Percentiles rank a stretch among this genome's conserved stretches.
Evolutionary conservation across 2,888 invertebrate species (phyloP).

Genomic region (Flabesymbios commensalis): DNA sequence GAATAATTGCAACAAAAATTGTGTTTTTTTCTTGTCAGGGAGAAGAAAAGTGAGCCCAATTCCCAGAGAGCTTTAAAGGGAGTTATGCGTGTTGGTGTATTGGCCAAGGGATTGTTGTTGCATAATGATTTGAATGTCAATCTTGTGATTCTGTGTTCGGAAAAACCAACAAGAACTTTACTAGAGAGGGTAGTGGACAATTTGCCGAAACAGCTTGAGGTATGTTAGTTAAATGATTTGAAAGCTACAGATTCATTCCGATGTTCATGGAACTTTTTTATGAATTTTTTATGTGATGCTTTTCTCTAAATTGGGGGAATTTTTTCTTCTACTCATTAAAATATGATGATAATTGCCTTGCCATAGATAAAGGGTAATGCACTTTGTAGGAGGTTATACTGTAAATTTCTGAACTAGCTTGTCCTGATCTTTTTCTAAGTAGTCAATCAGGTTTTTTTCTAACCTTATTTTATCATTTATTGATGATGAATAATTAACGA

Average conservation of each 20-base stretch:
- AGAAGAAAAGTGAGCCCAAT: slow-evolving; percentile 2
- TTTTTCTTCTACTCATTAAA: too few relatives aligned
- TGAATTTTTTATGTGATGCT: too few relatives aligned
- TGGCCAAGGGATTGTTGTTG: slow-evolving; percentile 86
- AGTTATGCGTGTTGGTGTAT: slow-evolving; percentile 92
- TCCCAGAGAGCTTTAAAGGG: slow-evolving; percentile 79
- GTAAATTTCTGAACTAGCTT: too few relatives aligned
- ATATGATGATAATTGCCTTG: too few relatives aligned
- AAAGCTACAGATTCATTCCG: not conserved
- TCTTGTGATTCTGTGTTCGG: slow-evolving; percentile 91
- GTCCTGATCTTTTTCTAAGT: too few relatives aligned
- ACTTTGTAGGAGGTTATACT: too few relatives aligned
- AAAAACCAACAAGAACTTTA: slow-evolving; percentile 85
- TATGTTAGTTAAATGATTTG: too few relatives aligned
- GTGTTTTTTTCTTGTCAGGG: not conserved
- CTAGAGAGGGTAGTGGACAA: slow-evolving; percentile 84
- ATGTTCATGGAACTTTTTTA: not conserved
- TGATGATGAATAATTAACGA: too few relatives aligned
- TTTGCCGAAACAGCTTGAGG: slow-evolving; percentile 75
- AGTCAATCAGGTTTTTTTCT: too few relatives aligned
- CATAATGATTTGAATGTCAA: slow-evolving; percentile 88
- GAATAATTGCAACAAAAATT: not conserved
- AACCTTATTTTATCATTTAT: too few relatives aligned
- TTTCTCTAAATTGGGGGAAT: too few relatives aligned
- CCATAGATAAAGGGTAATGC: too few relatives aligned